Conservation (phyloP, 2,797 vertebrate genomes). For the Selene dorsalis region DNA sequence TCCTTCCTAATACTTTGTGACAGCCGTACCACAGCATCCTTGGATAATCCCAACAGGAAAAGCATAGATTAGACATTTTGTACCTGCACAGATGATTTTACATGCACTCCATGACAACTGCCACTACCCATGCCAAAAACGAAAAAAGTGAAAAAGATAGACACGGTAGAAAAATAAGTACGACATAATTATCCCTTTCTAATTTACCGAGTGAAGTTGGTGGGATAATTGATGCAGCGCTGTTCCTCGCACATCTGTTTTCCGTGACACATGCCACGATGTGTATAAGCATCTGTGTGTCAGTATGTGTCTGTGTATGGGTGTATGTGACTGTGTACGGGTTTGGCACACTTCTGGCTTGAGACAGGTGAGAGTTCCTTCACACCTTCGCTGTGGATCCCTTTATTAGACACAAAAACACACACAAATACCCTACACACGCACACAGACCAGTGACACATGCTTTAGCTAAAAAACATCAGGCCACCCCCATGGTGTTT, state of each 20-base stretch:
- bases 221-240: conserved; percentile 74
- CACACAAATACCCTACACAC: conserved; percentile 17
- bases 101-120: conserved; percentile 73
- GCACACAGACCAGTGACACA: conserved; percentile 8
- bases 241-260: conserved; percentile 73
- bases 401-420: conserved; percentile 42
- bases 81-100: conserved; percentile 82
- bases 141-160: conserved; percentile 62
- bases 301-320: not conserved
- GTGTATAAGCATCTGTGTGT: conserved; percentile 9
- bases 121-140: conserved; percentile 68
- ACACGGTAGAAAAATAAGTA: conserved; percentile 66
- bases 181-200: conserved; percentile 70
- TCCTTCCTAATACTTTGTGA: conserved; percentile 72
- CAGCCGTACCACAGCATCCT: conserved; percentile 76
- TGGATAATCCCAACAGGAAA: conserved; percentile 78
- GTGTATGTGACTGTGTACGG: not conserved
- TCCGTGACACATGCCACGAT: conserved; percentile 50
- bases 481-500: conserved; percentile 1
- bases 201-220: conserved; percentile 72
- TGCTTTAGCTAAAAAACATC: not conserved
- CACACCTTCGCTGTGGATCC: conserved; percentile 55
- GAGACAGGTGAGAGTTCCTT: conserved; percentile 68
- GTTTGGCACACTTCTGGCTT: conserved; percentile 47
- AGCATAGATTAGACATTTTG: conserved; percentile 80